Base-by-base conservation (phyloP, 2,113 vertebrate species). In the Zeus faber region DNA sequence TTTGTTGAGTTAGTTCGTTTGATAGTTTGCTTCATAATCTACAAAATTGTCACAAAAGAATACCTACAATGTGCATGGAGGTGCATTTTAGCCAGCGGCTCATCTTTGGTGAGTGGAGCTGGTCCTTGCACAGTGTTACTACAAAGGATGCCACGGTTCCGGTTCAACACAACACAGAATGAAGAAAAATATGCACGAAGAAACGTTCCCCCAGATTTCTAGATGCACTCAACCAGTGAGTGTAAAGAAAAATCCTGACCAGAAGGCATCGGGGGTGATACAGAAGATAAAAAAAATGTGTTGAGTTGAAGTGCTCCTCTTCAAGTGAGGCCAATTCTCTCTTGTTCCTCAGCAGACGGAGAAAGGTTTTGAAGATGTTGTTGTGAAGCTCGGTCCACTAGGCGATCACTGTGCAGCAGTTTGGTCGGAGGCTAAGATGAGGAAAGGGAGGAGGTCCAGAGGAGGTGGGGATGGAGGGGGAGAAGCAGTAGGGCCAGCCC, bases 51-150 rank as follows among this genome's bases (percentile, higher is more conserved):
- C n/a, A 16, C 50, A 51, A 60, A 4, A 4, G 37, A 67, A 86
- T 93, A 97, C 96, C 85, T 92, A 98, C 96, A 69, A 89, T 65
- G 85, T 90, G 90, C 75, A 72, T 84, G 22, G 93, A 89, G 55
- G 94, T 91, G 88, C 96, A 94, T 54, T 93, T 91, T 68, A 96
- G 80, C 94, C 94, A 97, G 55, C 92, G 92, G 79, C 80, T 93
- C 95, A 97, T 97, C 72, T 62, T 93, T 77, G 81, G 76, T 64
- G 85, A 83, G 72, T 79, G 81, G 53, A 89, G 70, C 83, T 85
- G 31, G 76, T 78, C 85, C 81, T 86, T 83, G 82, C 74, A 82
- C 64, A 79, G 71, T 17, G 85, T 77, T 75, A 85, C 77, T 55
- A 79, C 79, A 74, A 83, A 87, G 20, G 74, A 53, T 22, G 85